Percentiles rank a stretch among this genome's conserved stretches.
Evolutionary conservation across 2,888 invertebrate genomes (phyloP).

Genomic region (Caenorhabditis japonica): DNA sequence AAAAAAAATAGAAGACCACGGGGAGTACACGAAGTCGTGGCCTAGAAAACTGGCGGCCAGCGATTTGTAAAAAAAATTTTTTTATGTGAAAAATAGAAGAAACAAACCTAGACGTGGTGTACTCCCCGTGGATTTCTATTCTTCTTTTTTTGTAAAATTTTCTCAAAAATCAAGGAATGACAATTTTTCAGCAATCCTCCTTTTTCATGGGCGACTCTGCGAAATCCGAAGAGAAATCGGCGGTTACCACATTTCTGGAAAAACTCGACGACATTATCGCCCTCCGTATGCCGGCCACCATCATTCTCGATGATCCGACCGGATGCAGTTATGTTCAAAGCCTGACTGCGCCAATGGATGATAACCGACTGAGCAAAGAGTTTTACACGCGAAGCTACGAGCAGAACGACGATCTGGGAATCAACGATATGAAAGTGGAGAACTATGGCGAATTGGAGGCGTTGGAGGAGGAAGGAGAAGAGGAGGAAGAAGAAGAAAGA

Average conservation of each 20-base stretch:
- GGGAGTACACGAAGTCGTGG: too few species aligned
- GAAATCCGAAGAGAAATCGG: conserved; percentile 50
- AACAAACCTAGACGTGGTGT: too few species aligned
- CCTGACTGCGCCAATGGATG: conserved; percentile 77
- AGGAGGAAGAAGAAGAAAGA: conserved; percentile 40
- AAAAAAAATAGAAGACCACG: too few species aligned
- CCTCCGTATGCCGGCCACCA: conserved; percentile 81
- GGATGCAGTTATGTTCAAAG: conserved; percentile 90
- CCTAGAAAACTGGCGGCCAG: too few species aligned
- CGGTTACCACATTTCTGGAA: conserved; percentile 61
- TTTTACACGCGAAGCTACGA: conserved; percentile 88
- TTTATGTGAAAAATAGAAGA: too few species aligned
- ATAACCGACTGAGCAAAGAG: conserved; percentile 82
- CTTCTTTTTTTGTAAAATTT: too few species aligned
- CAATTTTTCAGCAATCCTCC: conserved; percentile 61
- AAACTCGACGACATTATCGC: conserved; percentile 65
- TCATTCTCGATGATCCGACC: conserved; percentile 94
- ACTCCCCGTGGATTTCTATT: too few species aligned
- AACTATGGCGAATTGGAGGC: conserved; percentile 81
- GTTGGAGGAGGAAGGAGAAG: conserved; percentile 67
- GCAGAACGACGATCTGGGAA: conserved; percentile 93
- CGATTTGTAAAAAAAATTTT: too few species aligned
- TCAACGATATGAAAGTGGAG: conserved; percentile 95
- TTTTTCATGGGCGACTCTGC: conserved; percentile 77
- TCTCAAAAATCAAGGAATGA: too few species aligned